These are phyloP conservation scores for Clamator glandarius DNA, from an alignment of 2,797 vertebrate species.

Conservation along the genomic window DNA sequence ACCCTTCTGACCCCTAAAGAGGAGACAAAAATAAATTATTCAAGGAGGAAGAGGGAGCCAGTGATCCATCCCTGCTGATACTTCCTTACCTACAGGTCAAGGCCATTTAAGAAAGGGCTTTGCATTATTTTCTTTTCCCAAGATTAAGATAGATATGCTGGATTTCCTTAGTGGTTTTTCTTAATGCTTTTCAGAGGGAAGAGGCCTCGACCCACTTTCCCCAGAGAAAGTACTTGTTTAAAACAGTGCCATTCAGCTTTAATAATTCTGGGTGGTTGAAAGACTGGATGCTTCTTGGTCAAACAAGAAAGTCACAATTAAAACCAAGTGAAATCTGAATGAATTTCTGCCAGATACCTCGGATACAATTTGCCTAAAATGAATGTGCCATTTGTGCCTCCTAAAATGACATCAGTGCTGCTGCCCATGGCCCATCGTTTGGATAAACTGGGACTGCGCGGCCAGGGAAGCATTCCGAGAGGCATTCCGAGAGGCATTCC, in stretches of 20 bases:
- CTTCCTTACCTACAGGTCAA: background rate
- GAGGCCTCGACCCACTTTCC: background rate
- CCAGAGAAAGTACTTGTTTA: background rate
- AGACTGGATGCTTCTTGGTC: background rate
- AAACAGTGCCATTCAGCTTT: background rate
- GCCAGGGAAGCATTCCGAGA: background rate
- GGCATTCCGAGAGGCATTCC: too few relatives aligned
- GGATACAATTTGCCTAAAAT: background rate
- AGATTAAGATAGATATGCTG: background rate
- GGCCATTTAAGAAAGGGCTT: background rate
- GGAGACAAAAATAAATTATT: background rate
- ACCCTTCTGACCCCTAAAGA: background rate
- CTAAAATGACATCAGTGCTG: background rate
- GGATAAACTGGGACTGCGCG: background rate
- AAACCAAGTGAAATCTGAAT: background rate
- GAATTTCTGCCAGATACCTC: background rate
- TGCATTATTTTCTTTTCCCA: too few relatives aligned
- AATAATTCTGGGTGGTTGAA: accelerated
- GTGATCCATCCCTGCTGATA: background rate
- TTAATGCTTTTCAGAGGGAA: background rate
- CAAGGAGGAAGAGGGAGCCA: background rate
- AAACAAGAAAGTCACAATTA: background rate
- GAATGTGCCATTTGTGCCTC: background rate
- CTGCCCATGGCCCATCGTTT: background rate
- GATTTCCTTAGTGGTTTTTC: background rate